Evolutionary conservation across 2,888 invertebrate genomes (phyloP).

Genomic region (Bhutanitis thaidina): DNA sequence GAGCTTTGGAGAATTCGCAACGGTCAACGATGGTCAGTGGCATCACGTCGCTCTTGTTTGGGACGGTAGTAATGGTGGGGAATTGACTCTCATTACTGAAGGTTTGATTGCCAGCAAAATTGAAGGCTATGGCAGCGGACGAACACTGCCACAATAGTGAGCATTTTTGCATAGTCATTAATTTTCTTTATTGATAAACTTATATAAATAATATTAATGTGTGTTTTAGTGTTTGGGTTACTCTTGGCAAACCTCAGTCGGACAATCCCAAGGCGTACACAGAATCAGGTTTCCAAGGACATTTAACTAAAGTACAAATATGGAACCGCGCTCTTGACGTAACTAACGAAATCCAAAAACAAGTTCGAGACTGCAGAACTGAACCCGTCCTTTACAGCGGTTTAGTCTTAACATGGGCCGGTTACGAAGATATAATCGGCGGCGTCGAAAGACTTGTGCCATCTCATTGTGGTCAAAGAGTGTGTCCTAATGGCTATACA

Average conservation of each 20-base stretch:
- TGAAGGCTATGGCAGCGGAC: conserved; percentile 92
- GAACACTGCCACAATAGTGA: conserved; percentile 90
- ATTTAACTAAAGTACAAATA: conserved; percentile 95
- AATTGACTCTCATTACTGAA: conserved; percentile 95
- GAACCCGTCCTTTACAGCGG: conserved; percentile 94
- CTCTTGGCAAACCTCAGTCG: conserved; percentile 92
- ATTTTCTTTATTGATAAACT: neutral
- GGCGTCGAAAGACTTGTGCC: conserved; percentile 95
- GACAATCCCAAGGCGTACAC: conserved; percentile 90
- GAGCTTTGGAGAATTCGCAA: conserved; percentile 94
- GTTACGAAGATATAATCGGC: conserved; percentile 92
- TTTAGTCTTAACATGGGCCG: conserved; percentile 94
- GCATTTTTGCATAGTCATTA: conserved; percentile 35
- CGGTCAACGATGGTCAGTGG: conserved; percentile 97
- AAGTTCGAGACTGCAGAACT: conserved; percentile 94
- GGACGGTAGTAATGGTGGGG: conserved; percentile 92
- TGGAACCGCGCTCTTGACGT: conserved; percentile 96
- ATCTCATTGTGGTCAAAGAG: conserved; percentile 93
- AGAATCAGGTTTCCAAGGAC: conserved; percentile 96
- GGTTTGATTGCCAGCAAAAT: conserved; percentile 96
- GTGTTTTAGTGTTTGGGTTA: conserved; percentile 90
- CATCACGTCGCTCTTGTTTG: conserved; percentile 97
- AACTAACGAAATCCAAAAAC: conserved; percentile 94
- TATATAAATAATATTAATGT: neutral
- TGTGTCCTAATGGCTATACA: conserved; percentile 92